Conservation (phyloP, 2,888 invertebrate genomes). For the Lasioglossum pauxillum region DNA sequence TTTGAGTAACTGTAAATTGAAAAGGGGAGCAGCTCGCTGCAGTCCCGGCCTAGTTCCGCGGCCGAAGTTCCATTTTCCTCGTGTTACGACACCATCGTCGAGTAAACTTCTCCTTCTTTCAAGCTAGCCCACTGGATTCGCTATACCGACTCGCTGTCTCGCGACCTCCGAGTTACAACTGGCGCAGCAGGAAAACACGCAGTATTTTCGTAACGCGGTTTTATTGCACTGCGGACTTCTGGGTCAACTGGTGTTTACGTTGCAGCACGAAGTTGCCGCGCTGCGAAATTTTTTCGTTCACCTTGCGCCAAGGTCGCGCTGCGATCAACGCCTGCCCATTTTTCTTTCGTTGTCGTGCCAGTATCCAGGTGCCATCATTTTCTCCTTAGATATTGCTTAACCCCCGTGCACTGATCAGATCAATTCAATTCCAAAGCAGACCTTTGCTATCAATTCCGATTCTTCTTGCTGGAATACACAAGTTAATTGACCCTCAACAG, state of each 20-base stretch:
- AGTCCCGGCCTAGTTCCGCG: conserved; percentile 1
- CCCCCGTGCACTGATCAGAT: no score
- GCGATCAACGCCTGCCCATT: background rate
- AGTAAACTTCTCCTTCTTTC: background rate
- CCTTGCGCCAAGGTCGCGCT: background rate
- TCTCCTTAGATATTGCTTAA: no score
- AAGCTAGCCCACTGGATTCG: background rate
- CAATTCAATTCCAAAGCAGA: background rate
- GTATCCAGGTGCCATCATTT: background rate
- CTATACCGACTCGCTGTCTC: background rate
- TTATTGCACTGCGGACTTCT: background rate
- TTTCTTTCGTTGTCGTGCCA: background rate
- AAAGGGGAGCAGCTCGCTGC: background rate
- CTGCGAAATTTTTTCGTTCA: background rate
- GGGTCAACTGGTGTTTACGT: background rate
- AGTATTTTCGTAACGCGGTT: background rate
- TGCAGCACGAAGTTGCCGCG: background rate
- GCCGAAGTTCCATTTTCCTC: background rate
- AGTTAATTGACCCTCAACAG: background rate
- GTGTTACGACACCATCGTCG: background rate
- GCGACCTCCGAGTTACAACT: background rate
- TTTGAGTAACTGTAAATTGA: background rate
- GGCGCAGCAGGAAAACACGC: background rate
- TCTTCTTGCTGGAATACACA: background rate
- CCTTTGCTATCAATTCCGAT: background rate